Conservation (phyloP, 2,113 vertebrate species). For the Laterallus jamaicensis region DNA sequence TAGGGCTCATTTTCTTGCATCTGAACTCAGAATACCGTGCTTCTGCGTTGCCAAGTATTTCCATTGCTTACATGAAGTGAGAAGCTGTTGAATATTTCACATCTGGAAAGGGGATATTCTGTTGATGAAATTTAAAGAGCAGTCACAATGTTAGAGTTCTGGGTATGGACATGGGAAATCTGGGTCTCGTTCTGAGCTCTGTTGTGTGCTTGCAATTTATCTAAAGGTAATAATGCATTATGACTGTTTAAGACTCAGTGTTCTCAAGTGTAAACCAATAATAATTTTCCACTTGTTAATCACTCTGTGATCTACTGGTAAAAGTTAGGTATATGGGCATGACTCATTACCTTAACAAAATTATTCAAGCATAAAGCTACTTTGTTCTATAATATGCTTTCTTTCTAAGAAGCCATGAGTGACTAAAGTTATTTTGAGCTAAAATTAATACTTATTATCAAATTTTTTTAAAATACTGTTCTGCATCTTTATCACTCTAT, state of each 20-base stretch:
- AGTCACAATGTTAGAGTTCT: neutral
- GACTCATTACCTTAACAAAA: neutral
- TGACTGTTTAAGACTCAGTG: neutral
- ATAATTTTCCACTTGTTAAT: neutral
- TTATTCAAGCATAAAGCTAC: neutral
- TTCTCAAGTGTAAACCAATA: neutral
- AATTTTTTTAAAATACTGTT: neutral
- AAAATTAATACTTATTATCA: neutral
- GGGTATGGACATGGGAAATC: neutral
- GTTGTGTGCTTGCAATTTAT: neutral
- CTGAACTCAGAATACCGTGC: neutral
- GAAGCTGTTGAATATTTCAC: neutral
- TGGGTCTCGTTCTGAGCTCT: neutral
- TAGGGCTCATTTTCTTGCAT: neutral
- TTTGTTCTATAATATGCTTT: neutral
- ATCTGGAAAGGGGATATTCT: neutral
- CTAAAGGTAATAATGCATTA: neutral
- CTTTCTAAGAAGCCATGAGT: neutral
- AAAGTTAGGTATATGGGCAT: neutral
- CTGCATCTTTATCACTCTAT: neutral
- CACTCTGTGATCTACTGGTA: neutral
- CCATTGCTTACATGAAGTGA: neutral
- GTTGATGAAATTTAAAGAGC: neutral
- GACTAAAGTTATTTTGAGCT: neutral
- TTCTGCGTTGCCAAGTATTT: neutral